phyloP scores from a whole-genome alignment of 2,888 invertebrate genomes.

The Alcis repandata region DNA sequence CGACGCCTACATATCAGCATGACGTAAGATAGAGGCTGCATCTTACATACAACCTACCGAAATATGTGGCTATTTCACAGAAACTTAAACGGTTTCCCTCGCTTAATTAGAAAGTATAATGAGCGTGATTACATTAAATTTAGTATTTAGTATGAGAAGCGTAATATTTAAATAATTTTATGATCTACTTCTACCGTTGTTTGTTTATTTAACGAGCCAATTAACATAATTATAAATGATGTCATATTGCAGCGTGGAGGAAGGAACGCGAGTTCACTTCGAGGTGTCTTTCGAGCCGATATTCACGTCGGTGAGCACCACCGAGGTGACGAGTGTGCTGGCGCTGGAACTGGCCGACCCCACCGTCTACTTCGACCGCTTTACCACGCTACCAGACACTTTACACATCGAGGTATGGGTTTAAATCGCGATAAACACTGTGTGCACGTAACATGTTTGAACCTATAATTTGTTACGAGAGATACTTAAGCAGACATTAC shows the following conservation, averaged over 20 bases:
- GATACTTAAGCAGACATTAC: neutral
- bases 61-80: conserved; percentile 7
- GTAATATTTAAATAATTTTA: conserved; percentile 18
- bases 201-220: conserved; percentile 20
- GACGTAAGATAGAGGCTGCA: conserved; percentile 28
- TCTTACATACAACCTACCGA: conserved; percentile 1
- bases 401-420: conserved; percentile 75
- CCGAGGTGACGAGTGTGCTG: conserved; percentile 89
- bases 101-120: conserved; percentile 31
- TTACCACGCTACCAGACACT: conserved; percentile 71
- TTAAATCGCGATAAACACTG: neutral
- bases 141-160: neutral
- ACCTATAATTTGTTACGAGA: neutral
- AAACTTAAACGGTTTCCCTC: conserved; percentile 16
- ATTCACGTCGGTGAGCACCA: conserved; percentile 88
- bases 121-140: conserved; percentile 17
- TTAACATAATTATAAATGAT: neutral
- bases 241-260: conserved; percentile 40
- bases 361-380: conserved; percentile 69
- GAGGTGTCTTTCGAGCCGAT: conserved; percentile 94
- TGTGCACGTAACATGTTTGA: neutral
- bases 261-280: conserved; percentile 93
- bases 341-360: conserved; percentile 87
- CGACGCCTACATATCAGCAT: conserved; percentile 14
- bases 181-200: neutral